Evolutionary conservation across 2,113 vertebrate genomes (phyloP), one percentile per base, ranked within the genome.

Genomic region (Echinops telfairi): DNA sequence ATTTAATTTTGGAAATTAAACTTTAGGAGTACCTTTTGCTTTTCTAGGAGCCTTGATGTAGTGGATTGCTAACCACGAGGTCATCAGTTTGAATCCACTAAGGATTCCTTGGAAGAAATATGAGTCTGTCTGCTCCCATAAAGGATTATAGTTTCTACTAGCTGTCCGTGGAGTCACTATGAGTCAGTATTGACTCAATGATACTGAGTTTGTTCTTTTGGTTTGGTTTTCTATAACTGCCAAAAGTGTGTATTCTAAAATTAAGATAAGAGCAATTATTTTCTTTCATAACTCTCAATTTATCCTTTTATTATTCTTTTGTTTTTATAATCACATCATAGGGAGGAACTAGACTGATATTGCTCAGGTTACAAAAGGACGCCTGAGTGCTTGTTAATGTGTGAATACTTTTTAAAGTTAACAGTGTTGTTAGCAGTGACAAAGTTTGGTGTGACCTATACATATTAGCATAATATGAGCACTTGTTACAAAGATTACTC

Each of bases 1-100:
- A 66, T 76, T 23, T 82, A 68, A 82, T 89, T 76, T 86, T 86
- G 71, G 57, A 88, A 57, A 58, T 93, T 40, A 47, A 76, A 60
- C 53, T 70, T 81, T 60, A 9, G 8, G 31, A 64, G 19, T 47
- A 2, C 4, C 38, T 80, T 83, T 10, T 25, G 57, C 82, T 87
- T 29, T 62, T 62, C 60, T 53, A 53, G 47, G 47, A 53, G 47
- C 47, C 47, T 53, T 53, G 47, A 8, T 14, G 9, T 53, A 10
- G 47, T 53, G 47, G 47, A 9, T 53, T 53, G 47, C 47, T 53
- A 53, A 14, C 47, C 5, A 53, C 47, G 10, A 10, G 47, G 47
- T 14, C 47, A 53, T 14, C 47, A 53, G 10, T 53, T 53, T 53
- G 47, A 53, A 53, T 53, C 47, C 47, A 12, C 47, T 53, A 53